Conservation (phyloP, 2,888 invertebrate genomes). For the Anoncus sp. region DNA sequence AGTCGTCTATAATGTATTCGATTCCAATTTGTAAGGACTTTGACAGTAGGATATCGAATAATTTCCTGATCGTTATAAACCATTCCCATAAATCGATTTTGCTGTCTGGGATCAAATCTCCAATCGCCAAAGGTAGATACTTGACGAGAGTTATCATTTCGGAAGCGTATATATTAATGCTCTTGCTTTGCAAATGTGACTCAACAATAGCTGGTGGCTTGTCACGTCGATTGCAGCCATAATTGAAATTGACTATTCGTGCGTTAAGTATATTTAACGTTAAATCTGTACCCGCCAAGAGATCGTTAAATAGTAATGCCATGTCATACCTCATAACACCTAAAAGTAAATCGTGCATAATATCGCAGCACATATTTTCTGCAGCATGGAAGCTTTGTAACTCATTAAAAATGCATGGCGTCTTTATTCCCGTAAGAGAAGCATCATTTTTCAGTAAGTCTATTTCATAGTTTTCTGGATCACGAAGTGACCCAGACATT, state of each 20-base stretch:
- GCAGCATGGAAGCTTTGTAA: constrained; percentile 55
- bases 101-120: constrained; percentile 51
- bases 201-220: constrained; percentile 56
- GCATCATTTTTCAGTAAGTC: constrained; percentile 48
- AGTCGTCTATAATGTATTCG: constrained; percentile 26
- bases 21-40: constrained; percentile 50
- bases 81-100: constrained; percentile 52
- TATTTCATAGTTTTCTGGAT: constrained; percentile 50
- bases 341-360: constrained; percentile 63
- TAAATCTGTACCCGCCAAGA: constrained; percentile 41
- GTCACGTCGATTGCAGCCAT: constrained; percentile 50
- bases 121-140: constrained; percentile 60
- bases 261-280: constrained; percentile 53
- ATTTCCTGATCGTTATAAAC: constrained; percentile 49
- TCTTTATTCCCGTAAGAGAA: constrained; percentile 49
- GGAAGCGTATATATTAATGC: constrained; percentile 58
- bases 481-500: constrained; percentile 35
- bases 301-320: constrained; percentile 52
- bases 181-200: constrained; percentile 43
- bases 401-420: constrained; percentile 57
- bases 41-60: constrained; percentile 56
- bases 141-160: constrained; percentile 59
- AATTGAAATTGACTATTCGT: constrained; percentile 60
- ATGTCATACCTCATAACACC: constrained; percentile 61
- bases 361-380: constrained; percentile 59